phyloP scores from a whole-genome alignment of 1,140 invertebrate species.

The Drosophila subobscura region DNA sequence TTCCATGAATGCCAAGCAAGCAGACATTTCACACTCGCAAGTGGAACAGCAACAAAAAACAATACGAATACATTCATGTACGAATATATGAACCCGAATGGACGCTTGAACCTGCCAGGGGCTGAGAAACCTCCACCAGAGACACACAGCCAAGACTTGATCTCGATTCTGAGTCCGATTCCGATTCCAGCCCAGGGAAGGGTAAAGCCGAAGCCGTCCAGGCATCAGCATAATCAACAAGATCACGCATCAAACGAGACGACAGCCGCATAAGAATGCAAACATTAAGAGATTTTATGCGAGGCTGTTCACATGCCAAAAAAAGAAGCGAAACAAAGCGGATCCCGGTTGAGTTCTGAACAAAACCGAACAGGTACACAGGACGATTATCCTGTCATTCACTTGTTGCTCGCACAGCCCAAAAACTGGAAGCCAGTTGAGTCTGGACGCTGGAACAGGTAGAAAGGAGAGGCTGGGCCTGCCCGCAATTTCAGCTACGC shows the following conservation, averaged over 20 bases:
- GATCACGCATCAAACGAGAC: slow-evolving; percentile 81
- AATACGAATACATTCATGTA: slow-evolving; percentile 3
- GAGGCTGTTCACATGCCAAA: slow-evolving; percentile 79
- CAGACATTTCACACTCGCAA: slow-evolving; percentile 75
- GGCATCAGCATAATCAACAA: slow-evolving; percentile 80
- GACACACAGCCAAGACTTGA: slow-evolving; percentile 22
- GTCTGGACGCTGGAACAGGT: slow-evolving; percentile 48
- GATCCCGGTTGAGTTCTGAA: neutral
- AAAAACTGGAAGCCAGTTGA: neutral
- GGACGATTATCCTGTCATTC: slow-evolving; percentile 83
- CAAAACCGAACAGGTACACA: slow-evolving; percentile 69
- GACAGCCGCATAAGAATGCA: slow-evolving; percentile 80
- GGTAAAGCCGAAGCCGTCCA: neutral
- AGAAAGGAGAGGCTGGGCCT: slow-evolving; percentile 52
- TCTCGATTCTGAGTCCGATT: slow-evolving; percentile 21
- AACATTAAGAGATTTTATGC: slow-evolving; percentile 81
- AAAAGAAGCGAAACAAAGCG: slow-evolving; percentile 45
- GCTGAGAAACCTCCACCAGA: slow-evolving; percentile 37
- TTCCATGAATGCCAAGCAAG: slow-evolving; percentile 74
- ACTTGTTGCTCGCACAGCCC: slow-evolving; percentile 74
- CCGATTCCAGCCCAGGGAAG: too few species aligned
- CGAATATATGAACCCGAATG: slow-evolving; percentile 22
- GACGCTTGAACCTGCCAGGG: slow-evolving; percentile 17
- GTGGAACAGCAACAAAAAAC: slow-evolving; percentile 23
- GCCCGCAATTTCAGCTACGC: slow-evolving; percentile 55